Evolutionary conservation across 30 jellyfish, hydroid and myxozoan genomes (phyloP).

Genomic region (Rhopilema esculentum): DNA sequence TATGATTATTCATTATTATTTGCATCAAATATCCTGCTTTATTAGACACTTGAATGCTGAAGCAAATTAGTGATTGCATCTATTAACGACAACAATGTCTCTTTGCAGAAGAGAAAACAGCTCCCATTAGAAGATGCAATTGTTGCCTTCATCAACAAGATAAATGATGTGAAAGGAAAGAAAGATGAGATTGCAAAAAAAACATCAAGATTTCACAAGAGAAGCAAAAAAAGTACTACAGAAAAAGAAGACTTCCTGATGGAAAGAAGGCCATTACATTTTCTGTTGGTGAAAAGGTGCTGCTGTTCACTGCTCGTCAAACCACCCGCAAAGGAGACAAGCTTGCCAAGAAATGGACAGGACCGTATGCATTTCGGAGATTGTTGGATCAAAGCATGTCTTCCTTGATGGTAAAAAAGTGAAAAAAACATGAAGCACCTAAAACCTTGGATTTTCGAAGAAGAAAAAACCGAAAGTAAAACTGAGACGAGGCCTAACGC

Average conservation of each 20-base stretch:
- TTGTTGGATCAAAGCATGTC: slow-evolving; percentile 11
- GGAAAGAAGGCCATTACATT: slow-evolving; percentile 6
- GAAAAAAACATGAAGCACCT: slow-evolving; percentile 2
- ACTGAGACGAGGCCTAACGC: neutral
- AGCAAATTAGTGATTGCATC: neutral
- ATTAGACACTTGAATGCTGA: neutral
- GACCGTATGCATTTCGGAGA: slow-evolving; percentile 6
- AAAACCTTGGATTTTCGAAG: slow-evolving; percentile 12
- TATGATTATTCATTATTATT: neutral
- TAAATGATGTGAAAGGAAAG: neutral
- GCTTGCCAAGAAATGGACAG: slow-evolving; percentile 19
- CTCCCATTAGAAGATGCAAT: slow-evolving; percentile 10
- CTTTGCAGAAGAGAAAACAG: neutral
- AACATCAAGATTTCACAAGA: slow-evolving; percentile 26
- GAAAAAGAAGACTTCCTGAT: neutral
- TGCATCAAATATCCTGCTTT: neutral
- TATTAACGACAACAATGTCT: neutral
- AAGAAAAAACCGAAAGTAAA: neutral
- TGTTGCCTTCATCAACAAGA: neutral
- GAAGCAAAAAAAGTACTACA: slow-evolving; percentile 25
- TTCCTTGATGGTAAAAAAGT: slow-evolving; percentile 3
- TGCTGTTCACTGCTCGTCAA: slow-evolving; percentile 18
- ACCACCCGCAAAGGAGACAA: slow-evolving; percentile 11
- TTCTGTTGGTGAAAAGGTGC: slow-evolving; percentile 25
- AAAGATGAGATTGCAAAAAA: no score